Conservation (phyloP, 2,888 invertebrate species). For the Tinea semifulvella region DNA sequence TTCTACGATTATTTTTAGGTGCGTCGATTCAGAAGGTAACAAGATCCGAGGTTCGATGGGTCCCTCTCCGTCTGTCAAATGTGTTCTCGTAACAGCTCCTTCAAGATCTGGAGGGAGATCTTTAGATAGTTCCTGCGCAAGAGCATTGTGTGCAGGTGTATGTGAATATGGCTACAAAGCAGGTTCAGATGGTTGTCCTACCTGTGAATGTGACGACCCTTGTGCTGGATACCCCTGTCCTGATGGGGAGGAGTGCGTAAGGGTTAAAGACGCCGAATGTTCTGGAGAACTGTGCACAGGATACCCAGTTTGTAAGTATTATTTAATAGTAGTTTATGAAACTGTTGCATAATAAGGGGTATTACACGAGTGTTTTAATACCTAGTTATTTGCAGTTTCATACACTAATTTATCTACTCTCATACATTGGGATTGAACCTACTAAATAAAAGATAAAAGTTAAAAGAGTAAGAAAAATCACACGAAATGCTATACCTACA, state of each 20-base stretch:
- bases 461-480: too few species aligned
- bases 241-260: conserved; percentile 76
- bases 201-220: conserved; percentile 87
- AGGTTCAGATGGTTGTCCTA: conserved; percentile 75
- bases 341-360: too few species aligned
- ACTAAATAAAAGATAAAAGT: too few species aligned
- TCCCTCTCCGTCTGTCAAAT: conserved; percentile 73
- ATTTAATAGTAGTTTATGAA: too few species aligned
- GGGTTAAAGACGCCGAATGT: conserved; percentile 76
- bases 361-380: too few species aligned
- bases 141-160: conserved; percentile 80
- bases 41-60: conserved; percentile 85
- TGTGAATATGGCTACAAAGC: conserved; percentile 87
- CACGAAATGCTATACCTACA: too few species aligned
- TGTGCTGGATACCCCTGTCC: conserved; percentile 81
- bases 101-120: conserved; percentile 59
- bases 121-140: conserved; percentile 65
- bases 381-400: too few species aligned
- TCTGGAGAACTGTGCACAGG: conserved; percentile 72
- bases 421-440: too few species aligned
- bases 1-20: conserved; percentile 43
- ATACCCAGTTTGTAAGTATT: conserved; percentile 77
- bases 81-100: conserved; percentile 47
- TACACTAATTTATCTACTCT: too few species aligned
- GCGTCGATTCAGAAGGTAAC: conserved; percentile 80